Evolutionary conservation across 2,113 vertebrate species (phyloP), one percentile per base, ranked within the genome.

Genomic region (Salvelinus sp.): DNA sequence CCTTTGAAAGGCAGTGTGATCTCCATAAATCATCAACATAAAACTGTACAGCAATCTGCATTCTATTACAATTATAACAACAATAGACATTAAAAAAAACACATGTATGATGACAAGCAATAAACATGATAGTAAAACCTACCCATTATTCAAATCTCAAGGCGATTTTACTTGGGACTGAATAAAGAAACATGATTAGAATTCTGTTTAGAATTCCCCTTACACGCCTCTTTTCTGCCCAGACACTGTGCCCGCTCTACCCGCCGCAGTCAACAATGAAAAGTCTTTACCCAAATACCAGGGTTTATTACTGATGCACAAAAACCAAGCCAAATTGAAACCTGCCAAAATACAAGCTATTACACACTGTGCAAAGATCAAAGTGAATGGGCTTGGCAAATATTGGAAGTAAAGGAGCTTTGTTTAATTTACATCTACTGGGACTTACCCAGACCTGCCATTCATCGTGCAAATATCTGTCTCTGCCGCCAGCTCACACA

Each of bases 301-400:
- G 76, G 68, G 63, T 76, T 76, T 70, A 74, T 75, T 70, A 68
- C 73, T 47, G 69, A 74, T 12, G 70, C 48, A 73, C 54, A 68
- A 70, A 72, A 64, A 27, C 30, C 23, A 60, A 72, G 67, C 50
- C 50, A 14, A 18, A 69, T 47, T 67, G 23, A 79, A 76, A 72
- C 69, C 69, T 76, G 73, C 65, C 78, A 67, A 65, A 71, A 70
- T 22, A 28, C 69, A 44, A 77, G 58, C 75, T 76, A 75, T 77
- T 75, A 76, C 70, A 76, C 58, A 50, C 50, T 54, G 50, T 54
- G 50, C 50, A 54, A 54, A 16, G 13, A 54, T 54, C 50, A 54
- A 54, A 54, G 50, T 54, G 50, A 54, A 54, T 54, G 50, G 12
- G 50, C 50, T 54, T 54, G 16, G 50, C 50, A 54, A 54, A 54